Base-by-base conservation (phyloP, 2,797 vertebrate species). In the Uromys caudimaculatus region DNA sequence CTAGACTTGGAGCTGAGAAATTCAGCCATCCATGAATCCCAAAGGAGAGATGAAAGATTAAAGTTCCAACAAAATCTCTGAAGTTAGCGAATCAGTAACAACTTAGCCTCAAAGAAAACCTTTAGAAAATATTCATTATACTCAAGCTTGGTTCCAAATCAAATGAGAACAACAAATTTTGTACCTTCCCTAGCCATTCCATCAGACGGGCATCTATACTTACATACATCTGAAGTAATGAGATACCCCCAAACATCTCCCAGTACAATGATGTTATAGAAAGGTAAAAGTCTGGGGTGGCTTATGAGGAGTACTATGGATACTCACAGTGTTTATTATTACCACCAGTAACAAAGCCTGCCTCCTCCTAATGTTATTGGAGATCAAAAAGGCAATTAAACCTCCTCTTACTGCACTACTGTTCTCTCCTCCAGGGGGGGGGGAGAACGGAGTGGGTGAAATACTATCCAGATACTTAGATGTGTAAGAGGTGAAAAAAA, bases 51-150 rank as follows among this genome's bases (percentile, higher is more conserved):
- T 52, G 32, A 54, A 79, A 67, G 62, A 41, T 23, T 56, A 71
- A 56, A 82, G 3, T 2, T 52, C 47, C 47, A 50, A 52, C 13
- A 77, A 85, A 58, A 60, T 44, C 23, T 82, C 3, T 92, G 3
- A 88, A 81, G 27, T 12, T 41, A 94, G 38, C 75, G 38, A 64
- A 82, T 85, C 24, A 56, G 35, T 19, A 8, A 10, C 41, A 76
- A 17, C 27, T 17, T 76, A n/a, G 19, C 24, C 69, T 91, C 6
- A 67, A 32, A 95, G 47, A 96, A 82, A 89, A n/a, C 12, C 27
- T 64, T 83, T 69, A 93, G 24, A 75, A 24, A 69, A 64, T 29
- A 78, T 54, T 32, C 5, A n/a, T 5, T 32, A 29, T 73, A 52
- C 5, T 78, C n/a, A 44, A 60, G 13, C 21, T 91, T 92, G 77